Evolutionary conservation across 2,888 invertebrate species (phyloP).

Genomic region (Tubulanus polymorphus): DNA sequence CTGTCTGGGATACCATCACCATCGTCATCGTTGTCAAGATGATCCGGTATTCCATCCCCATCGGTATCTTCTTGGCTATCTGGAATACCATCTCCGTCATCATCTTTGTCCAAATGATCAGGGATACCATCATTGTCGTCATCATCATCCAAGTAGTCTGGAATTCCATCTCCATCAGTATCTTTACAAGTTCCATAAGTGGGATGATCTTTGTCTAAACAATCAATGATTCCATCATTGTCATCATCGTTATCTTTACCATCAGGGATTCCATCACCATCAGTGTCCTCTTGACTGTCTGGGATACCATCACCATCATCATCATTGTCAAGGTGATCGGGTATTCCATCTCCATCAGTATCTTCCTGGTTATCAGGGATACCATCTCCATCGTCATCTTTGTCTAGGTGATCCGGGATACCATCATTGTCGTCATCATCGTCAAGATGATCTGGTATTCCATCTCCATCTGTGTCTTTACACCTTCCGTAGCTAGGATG

Average conservation of each 20-base stretch:
- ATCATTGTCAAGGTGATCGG: conserved; percentile 24
- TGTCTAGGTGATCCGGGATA: conserved; percentile 23
- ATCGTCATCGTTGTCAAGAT: conserved; percentile 12
- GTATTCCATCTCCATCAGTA: conserved; percentile 22
- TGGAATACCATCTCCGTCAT: conserved; percentile 38
- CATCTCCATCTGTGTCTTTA: conserved; percentile 32
- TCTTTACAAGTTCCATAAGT: conserved; percentile 20
- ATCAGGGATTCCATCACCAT: conserved; percentile 26
- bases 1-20: conserved; percentile 22
- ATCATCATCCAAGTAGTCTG: conserved; percentile 23
- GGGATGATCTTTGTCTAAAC: conserved; percentile 21
- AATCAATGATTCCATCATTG: not conserved
- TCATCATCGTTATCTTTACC: conserved; percentile 17
- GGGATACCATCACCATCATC: conserved; percentile 39
- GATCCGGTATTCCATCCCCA: conserved; percentile 21
- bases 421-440: conserved; percentile 29
- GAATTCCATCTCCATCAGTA: conserved; percentile 38
- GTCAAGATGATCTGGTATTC: conserved; percentile 28
- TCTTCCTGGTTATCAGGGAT: conserved; percentile 18
- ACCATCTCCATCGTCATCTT: conserved; percentile 28
- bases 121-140: conserved; percentile 28
- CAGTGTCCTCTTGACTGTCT: conserved; percentile 22
- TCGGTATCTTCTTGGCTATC: conserved; percentile 23
- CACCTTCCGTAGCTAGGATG: too few relatives aligned
- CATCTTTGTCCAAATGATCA: conserved; percentile 30